These are phyloP conservation scores for Cloeon dipterum DNA, from an alignment of 2,888 invertebrate genomes.

Conservation along the genomic window DNA sequence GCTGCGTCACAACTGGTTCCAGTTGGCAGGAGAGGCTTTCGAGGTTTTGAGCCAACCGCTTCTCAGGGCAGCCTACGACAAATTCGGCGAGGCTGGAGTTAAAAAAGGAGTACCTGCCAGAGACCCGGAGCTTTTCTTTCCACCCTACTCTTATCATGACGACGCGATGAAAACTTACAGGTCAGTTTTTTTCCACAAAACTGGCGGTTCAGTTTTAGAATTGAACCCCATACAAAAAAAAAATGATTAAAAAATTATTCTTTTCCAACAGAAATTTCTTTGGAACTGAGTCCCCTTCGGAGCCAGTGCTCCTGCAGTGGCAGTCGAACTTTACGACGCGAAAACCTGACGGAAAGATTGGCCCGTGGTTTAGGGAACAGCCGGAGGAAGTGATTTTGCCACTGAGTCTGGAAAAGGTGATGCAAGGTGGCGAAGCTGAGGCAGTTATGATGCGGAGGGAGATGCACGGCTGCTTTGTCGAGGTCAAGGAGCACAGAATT, in stretches of 20 bases:
- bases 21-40: constrained; percentile 50
- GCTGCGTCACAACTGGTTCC: constrained; percentile 27
- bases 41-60: constrained; percentile 46
- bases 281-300: constrained; percentile 46
- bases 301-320: background rate
- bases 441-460: background rate
- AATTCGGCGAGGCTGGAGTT: constrained; percentile 71
- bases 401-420: constrained; percentile 34
- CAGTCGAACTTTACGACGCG: background rate
- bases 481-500: constrained; percentile 33
- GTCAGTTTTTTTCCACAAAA: constrained; percentile 14
- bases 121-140: constrained; percentile 33
- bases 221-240: too few relatives aligned
- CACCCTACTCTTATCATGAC: constrained; percentile 60
- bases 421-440: constrained; percentile 9
- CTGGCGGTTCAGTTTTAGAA: background rate
- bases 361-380: background rate
- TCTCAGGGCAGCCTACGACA: constrained; percentile 57
- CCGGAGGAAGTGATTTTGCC: constrained; percentile 18
- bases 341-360: background rate
- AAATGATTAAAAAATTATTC: background rate
- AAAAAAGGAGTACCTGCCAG: constrained; percentile 56
- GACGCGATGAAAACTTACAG: constrained; percentile 49
- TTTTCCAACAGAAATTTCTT: constrained; percentile 52
- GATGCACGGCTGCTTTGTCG: background rate